These are phyloP conservation scores for Planiliza haematocheilus DNA, from an alignment of 2,113 vertebrate genomes.

Conservation along the genomic window DNA sequence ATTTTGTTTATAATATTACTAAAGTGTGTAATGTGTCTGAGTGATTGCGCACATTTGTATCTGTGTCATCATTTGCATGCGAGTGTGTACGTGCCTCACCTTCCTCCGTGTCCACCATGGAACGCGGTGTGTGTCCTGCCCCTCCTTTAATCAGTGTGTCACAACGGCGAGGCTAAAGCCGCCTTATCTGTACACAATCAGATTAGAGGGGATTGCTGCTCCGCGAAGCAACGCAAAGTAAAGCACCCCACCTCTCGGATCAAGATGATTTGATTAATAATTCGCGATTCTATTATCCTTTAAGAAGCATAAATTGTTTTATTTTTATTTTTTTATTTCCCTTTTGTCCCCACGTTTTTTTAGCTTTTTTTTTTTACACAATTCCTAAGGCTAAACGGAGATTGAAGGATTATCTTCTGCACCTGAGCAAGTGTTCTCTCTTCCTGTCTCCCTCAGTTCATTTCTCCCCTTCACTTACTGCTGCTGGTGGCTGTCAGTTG, in stretches of 20 bases:
- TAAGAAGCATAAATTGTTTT: constrained; percentile 86
- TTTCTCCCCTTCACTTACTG: constrained; percentile 13
- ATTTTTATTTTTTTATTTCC: constrained; percentile 81
- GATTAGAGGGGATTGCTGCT: constrained; percentile 85
- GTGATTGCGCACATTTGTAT: constrained; percentile 22
- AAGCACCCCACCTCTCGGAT: constrained; percentile 69
- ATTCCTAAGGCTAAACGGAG: constrained; percentile 70
- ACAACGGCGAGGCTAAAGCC: constrained; percentile 82
- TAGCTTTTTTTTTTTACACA: not conserved
- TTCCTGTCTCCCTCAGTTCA: constrained; percentile 19
- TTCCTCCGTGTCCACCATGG: constrained; percentile 59
- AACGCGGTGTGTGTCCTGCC: constrained; percentile 61
- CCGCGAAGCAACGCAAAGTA: constrained; percentile 80
- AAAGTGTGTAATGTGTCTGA: too few species aligned
- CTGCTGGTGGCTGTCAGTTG: constrained; percentile 21
- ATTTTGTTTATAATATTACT: not conserved
- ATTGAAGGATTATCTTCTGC: constrained; percentile 77
- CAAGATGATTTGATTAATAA: constrained; percentile 87
- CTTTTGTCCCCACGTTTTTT: constrained; percentile 35
- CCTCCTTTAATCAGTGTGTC: constrained; percentile 77
- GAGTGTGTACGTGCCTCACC: constrained; percentile 47
- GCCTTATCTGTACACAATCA: constrained; percentile 85
- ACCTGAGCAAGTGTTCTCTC: constrained; percentile 55
- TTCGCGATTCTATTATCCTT: constrained; percentile 85
- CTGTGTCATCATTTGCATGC: constrained; percentile 11